phyloP scores from a whole-genome alignment of 2,888 invertebrate genomes.

The Chelonus formosanus region DNA sequence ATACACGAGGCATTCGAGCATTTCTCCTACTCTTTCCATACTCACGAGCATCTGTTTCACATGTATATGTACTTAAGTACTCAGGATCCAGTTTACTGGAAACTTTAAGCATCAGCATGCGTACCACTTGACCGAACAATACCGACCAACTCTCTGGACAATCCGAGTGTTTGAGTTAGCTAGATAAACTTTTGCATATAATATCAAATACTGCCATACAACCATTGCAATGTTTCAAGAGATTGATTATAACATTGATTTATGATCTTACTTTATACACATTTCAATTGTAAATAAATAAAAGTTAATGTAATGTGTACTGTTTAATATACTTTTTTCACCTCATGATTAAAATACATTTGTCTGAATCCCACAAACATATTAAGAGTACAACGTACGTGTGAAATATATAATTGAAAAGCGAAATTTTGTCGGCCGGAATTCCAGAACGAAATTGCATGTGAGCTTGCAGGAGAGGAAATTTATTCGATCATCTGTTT shows the following conservation, averaged over 20 bases:
- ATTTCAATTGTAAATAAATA: not conserved
- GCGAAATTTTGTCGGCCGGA: slow-evolving; percentile 26
- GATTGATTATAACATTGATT: slow-evolving; percentile 10
- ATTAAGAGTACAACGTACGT: not conserved
- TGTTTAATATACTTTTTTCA: slow-evolving; percentile 8
- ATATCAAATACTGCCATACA: slow-evolving; percentile 7
- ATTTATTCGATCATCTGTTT: slow-evolving; percentile 34
- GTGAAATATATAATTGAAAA: slow-evolving; percentile 24
- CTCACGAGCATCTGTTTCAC: slow-evolving; percentile 16
- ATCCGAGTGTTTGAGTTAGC: slow-evolving; percentile 2
- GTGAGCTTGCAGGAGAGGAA: slow-evolving; percentile 23
- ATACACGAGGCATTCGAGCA: not conserved
- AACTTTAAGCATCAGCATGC: slow-evolving; percentile 15
- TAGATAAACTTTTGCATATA: slow-evolving; percentile 8
- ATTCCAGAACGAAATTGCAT: slow-evolving; percentile 34
- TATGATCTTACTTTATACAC: not conserved
- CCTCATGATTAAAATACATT: slow-evolving; percentile 25
- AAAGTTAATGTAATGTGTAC: not conserved
- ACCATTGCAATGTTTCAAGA: not conserved
- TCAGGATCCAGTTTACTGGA: slow-evolving; percentile 17
- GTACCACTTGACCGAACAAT: slow-evolving; percentile 20
- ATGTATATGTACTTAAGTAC: slow-evolving; percentile 24
- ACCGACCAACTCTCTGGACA: slow-evolving; percentile 9
- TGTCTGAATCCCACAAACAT: slow-evolving; percentile 17
- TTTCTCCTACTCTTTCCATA: slow-evolving; percentile 9